A percentile compares a stretch with the other conserved stretches of the same genome.
Conservation (phyloP, 2,113 vertebrate species). For the Sorex araneus region DNA sequence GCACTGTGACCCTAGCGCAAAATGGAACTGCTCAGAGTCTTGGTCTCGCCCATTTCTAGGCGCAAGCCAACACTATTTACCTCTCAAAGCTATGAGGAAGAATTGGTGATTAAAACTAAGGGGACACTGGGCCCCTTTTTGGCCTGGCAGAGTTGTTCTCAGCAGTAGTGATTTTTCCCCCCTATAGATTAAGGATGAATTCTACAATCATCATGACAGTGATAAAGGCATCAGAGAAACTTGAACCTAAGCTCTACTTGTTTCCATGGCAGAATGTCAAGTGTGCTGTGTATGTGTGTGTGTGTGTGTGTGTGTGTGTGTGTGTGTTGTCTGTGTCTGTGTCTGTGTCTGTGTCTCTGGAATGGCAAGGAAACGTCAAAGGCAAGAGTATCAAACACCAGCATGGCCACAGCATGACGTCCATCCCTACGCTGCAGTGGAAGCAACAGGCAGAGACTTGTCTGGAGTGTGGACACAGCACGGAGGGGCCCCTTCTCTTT, state of each 20-base stretch:
- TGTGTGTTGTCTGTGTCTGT: no score
- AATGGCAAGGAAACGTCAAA: not conserved
- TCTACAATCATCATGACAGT: slow-evolving; percentile 30
- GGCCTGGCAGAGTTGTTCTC: not conserved
- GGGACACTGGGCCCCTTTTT: not conserved
- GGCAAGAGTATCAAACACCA: not conserved
- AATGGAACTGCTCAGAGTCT: not conserved
- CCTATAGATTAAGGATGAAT: not conserved
- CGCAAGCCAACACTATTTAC: not conserved
- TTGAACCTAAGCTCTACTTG: not conserved
- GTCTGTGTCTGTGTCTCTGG: not conserved
- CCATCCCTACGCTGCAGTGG: accelerated
- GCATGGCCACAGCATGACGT: accelerated
- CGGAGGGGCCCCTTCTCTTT: not conserved
- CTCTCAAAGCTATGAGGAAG: slow-evolving; percentile 23
- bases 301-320: not conserved
- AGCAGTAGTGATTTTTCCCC: slow-evolving; percentile 22
- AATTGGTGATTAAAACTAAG: not conserved
- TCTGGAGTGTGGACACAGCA: not conserved
- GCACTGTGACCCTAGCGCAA: not conserved
- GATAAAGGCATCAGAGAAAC: not conserved
- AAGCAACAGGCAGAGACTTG: not conserved
- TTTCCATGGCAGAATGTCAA: not conserved
- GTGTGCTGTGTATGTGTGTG: not conserved
- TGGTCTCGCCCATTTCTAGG: not conserved